Conservation (phyloP, 2,888 invertebrate species). For the Agonopterix subpropinquella region DNA sequence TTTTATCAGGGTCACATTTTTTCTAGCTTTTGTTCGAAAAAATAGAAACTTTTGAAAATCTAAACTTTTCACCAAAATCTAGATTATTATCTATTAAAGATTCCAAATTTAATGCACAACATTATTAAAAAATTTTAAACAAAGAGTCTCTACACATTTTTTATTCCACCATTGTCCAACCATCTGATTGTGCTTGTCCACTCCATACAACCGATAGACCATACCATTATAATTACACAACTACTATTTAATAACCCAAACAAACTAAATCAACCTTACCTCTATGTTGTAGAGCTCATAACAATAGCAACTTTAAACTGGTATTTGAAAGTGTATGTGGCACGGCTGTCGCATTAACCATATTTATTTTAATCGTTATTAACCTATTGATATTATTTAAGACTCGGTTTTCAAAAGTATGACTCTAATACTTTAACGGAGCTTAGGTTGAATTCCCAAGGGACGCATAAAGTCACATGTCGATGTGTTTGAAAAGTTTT, state of each 20-base stretch:
- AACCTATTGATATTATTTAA: slow-evolving; percentile 25
- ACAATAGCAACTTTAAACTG: background rate
- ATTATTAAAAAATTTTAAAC: no score
- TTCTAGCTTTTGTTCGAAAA: no score
- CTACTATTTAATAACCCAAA: no score
- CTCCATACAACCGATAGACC: slow-evolving; percentile 28
- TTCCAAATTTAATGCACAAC: no score
- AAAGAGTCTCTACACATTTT: slow-evolving; percentile 6
- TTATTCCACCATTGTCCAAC: slow-evolving; percentile 40
- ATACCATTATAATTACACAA: slow-evolving; percentile 11
- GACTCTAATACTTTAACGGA: background rate
- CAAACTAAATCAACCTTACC: no score
- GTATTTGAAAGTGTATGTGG: slow-evolving; percentile 1
- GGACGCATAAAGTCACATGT: no score
- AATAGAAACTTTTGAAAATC: no score
- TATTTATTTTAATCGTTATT: slow-evolving; percentile 35
- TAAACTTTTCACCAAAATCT: no score
- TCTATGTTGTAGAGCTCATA: background rate
- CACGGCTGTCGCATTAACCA: slow-evolving; percentile 12
- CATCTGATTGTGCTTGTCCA: slow-evolving; percentile 52
- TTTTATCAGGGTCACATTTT: no score
- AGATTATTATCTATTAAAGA: no score
- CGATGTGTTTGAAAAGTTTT: no score
- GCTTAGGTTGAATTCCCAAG: no score
- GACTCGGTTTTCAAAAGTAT: slow-evolving; percentile 3